Percentiles rank a stretch among this genome's conserved stretches.
Evolutionary conservation across 2,113 vertebrate species (phyloP).

Genomic region (Larimichthys crocea): DNA sequence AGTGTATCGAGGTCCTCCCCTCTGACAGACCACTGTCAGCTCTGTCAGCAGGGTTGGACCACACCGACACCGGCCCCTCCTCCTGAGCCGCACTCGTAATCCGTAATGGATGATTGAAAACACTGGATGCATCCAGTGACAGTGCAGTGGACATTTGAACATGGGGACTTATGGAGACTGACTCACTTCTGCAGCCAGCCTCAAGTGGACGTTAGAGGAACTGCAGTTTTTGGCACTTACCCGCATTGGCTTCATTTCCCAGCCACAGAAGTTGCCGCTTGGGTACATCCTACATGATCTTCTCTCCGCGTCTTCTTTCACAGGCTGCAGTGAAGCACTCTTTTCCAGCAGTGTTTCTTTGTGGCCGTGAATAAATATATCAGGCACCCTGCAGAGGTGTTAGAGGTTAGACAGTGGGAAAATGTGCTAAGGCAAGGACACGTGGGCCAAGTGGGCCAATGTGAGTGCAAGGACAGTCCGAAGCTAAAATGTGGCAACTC

Average conservation of each 20-base stretch:
- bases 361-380: conserved; percentile 56
- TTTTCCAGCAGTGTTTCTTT: conserved; percentile 60
- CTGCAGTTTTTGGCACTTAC: no score
- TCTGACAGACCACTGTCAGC: not conserved
- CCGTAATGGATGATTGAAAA: conserved; percentile 17
- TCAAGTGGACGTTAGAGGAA: no score
- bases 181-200: no score
- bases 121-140: conserved; percentile 1
- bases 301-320: conserved; percentile 34
- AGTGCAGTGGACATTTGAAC: no score
- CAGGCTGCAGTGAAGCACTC: not conserved
- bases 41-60: conserved; percentile 2
- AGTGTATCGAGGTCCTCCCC: not conserved
- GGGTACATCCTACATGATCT: conserved; percentile 30
- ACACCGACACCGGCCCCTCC: not conserved
- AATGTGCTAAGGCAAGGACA: conserved; percentile 8
- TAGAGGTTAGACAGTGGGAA: conserved; percentile 9
- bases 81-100: not conserved
- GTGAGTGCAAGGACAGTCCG: conserved; percentile 9
- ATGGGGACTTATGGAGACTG: no score
- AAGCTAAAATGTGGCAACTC: not conserved
- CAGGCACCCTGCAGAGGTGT: conserved; percentile 6
- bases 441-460: conserved; percentile 70
- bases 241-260: no score
- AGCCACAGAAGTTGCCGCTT: no score